Percentiles rank a stretch among this genome's conserved stretches.
These are phyloP conservation scores for Heliconius aoede DNA, from an alignment of 2,888 invertebrate genomes.

Conservation along the genomic window DNA sequence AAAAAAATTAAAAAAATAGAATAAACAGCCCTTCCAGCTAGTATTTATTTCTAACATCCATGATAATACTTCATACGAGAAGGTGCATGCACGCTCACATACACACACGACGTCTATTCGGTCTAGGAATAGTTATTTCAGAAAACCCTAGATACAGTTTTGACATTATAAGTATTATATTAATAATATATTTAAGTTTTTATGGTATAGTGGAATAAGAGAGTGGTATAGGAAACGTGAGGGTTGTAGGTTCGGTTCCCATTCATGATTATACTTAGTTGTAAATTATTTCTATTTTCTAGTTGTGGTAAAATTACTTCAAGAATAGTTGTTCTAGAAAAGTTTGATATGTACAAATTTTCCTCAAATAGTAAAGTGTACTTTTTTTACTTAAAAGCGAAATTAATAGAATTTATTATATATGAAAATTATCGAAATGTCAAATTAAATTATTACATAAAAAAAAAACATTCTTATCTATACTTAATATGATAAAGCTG, in stretches of 20 bases:
- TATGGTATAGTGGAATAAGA: neutral
- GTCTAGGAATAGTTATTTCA: slow-evolving; percentile 72
- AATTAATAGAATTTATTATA: too few species aligned
- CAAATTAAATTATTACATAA: neutral
- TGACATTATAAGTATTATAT: neutral
- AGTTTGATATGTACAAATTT: too few species aligned
- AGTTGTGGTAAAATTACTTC: too few species aligned
- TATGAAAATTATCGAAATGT: neutral
- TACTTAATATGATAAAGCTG: neutral
- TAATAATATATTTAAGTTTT: neutral
- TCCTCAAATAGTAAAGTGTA: too few species aligned
- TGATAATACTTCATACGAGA: slow-evolving; percentile 67
- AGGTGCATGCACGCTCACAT: slow-evolving; percentile 74
- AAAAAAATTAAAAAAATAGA: neutral
- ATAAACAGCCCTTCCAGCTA: slow-evolving; percentile 59
- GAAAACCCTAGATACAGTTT: slow-evolving; percentile 59
- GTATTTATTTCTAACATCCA: slow-evolving; percentile 65
- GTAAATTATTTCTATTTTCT: neutral
- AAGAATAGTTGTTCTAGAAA: too few species aligned
- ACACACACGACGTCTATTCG: slow-evolving; percentile 62
- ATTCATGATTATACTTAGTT: neutral
- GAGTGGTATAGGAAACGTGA: neutral
- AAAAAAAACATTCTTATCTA: neutral
- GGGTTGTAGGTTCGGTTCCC: neutral
- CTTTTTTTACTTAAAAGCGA: too few species aligned